A percentile compares a stretch with the other conserved stretches of the same genome.
These are phyloP conservation scores for Drosophila kurseongensis DNA, from an alignment of 1,140 invertebrate species.

Conservation along the genomic window DNA sequence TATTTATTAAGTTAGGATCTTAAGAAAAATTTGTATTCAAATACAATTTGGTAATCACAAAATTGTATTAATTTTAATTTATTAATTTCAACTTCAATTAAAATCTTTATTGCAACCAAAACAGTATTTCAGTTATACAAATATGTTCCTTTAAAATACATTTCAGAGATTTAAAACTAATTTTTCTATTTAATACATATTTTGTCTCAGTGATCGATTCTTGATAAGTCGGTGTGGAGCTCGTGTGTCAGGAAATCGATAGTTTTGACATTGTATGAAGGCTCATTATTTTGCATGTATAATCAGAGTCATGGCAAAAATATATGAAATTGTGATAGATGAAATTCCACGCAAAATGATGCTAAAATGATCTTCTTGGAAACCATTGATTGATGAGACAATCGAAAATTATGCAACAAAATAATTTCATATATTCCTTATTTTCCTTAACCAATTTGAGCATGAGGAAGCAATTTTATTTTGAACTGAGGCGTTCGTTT, in stretches of 20 bases:
- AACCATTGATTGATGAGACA: constrained; percentile 22
- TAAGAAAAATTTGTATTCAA: too few species aligned
- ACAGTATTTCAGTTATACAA: too few species aligned
- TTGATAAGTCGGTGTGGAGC: constrained; percentile 4
- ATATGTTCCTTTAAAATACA: too few species aligned
- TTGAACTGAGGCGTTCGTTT: constrained; percentile 1
- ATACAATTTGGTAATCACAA: too few species aligned
- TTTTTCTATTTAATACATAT: neutral
- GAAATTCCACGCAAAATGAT: constrained; percentile 5
- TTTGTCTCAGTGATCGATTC: constrained; percentile 2
- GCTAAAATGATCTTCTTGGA: neutral
- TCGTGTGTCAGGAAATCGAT: constrained; percentile 73
- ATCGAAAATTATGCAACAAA: constrained; percentile 1
- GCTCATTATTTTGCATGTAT: constrained; percentile 67
- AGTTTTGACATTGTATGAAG: constrained; percentile 65
- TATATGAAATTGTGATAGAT: constrained; percentile 37
- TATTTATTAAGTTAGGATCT: too few species aligned
- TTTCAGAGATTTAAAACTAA: too few species aligned
- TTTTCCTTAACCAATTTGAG: neutral
- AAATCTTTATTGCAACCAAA: too few species aligned
- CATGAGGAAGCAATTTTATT: constrained; percentile 48
- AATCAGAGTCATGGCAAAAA: constrained; percentile 45
- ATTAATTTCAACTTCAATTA: too few species aligned
- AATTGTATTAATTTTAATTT: too few species aligned
- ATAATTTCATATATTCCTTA: neutral